Percentiles rank a stretch among this genome's conserved stretches.
Conservation (phyloP, 2,113 vertebrate species). For the Saimiri boliviensis region DNA sequence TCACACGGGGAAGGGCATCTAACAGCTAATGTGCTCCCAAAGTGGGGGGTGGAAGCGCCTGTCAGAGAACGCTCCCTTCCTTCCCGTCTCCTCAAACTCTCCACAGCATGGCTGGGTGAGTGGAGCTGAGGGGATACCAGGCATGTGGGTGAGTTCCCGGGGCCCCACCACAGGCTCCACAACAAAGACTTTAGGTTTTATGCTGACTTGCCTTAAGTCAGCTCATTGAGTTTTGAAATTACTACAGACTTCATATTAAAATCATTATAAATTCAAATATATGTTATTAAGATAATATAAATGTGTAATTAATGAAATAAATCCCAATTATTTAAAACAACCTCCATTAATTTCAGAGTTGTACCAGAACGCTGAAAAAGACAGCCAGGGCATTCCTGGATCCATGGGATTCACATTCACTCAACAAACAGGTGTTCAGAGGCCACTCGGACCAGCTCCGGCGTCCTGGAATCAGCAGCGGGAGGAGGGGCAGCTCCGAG, state of each 20-base stretch:
- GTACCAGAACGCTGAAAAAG: not conserved
- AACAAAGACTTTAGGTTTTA: not conserved
- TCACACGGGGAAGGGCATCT: not conserved
- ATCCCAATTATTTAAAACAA: not conserved
- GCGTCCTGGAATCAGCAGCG: not conserved
- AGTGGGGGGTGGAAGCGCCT: not conserved
- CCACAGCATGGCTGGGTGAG: too few species aligned
- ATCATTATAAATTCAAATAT: not conserved
- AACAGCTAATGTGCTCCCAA: not conserved
- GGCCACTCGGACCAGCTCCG: not conserved
- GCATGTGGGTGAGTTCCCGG: not conserved
- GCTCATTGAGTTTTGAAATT: not conserved
- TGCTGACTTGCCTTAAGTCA: not conserved
- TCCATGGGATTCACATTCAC: too few species aligned
- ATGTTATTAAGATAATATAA: not conserved
- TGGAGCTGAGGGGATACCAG: not conserved
- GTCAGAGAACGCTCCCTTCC: not conserved
- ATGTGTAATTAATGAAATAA: not conserved
- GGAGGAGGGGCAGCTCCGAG: fast-evolving
- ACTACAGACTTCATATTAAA: not conserved
- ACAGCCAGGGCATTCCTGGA: not conserved
- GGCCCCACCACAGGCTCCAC: not conserved
- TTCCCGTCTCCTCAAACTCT: not conserved
- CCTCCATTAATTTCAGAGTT: not conserved
- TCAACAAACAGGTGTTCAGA: not conserved